These are phyloP conservation scores for Silurus glanis DNA, from an alignment of 2,113 vertebrate genomes.

Conservation along the genomic window DNA sequence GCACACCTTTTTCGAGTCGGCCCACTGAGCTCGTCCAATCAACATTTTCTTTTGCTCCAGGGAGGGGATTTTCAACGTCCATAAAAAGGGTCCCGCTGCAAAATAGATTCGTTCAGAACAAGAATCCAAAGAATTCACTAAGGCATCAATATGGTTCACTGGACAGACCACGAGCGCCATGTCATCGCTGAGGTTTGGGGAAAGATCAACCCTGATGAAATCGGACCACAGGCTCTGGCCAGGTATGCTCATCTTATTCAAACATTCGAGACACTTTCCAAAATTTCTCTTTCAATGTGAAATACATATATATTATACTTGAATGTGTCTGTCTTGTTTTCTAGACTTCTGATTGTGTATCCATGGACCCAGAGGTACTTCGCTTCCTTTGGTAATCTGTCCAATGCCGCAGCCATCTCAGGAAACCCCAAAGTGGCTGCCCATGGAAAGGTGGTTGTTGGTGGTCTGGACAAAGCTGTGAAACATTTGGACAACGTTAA, in stretches of 20 bases:
- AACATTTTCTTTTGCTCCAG: too few species aligned
- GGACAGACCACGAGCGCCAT: constrained; percentile 64
- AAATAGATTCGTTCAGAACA: not conserved
- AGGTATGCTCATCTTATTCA: constrained; percentile 41
- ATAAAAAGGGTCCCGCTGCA: constrained; percentile 40
- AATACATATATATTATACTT: not conserved
- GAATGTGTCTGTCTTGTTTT: not conserved
- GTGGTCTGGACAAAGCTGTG: constrained; percentile 49
- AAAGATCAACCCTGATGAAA: constrained; percentile 50
- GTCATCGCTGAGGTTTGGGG: constrained; percentile 61
- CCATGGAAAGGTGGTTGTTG: constrained; percentile 53
- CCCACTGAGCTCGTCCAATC: constrained; percentile 11
- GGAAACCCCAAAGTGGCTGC: constrained; percentile 68
- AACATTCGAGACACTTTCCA: not conserved
- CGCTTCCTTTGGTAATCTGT: constrained; percentile 71
- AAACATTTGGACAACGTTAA: constrained; percentile 56
- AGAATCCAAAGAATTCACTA: constrained; percentile 15
- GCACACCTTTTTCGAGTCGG: not conserved
- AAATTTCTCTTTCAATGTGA: not conserved
- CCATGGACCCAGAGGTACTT: constrained; percentile 82
- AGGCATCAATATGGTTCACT: constrained; percentile 64
- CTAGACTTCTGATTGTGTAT: constrained; percentile 68
- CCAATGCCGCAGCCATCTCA: constrained; percentile 65
- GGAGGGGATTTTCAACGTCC: constrained; percentile 5
- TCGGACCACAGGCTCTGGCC: constrained; percentile 54